A percentile compares a stretch with the other conserved stretches of the same genome.
These are phyloP conservation scores for Blastomussa wellsi DNA, from an alignment of 92 coral and sea anemone species.

Conservation along the genomic window DNA sequence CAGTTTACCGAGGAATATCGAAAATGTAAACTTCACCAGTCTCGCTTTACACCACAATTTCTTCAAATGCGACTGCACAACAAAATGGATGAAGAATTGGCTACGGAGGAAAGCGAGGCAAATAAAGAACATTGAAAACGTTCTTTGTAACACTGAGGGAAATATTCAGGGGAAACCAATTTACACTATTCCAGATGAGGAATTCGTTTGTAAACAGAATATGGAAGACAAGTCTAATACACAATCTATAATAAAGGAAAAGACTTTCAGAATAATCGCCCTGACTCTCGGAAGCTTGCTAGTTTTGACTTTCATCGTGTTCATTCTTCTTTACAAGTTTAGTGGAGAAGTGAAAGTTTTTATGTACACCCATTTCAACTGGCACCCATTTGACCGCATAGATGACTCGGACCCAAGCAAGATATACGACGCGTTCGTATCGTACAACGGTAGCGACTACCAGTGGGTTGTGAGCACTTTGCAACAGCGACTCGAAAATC, in stretches of 20 bases:
- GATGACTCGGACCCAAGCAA: conserved; percentile 75
- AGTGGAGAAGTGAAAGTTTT: conserved; percentile 68
- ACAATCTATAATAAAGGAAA: neutral
- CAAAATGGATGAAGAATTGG: conserved; percentile 76
- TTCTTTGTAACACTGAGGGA: conserved; percentile 62
- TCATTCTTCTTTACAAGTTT: conserved; percentile 38
- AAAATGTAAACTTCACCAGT: conserved; percentile 32
- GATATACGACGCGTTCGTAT: conserved; percentile 78
- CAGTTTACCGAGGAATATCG: conserved; percentile 46
- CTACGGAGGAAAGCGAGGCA: conserved; percentile 27
- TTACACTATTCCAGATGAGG: conserved; percentile 35
- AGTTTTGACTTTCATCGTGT: neutral
- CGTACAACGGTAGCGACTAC: conserved; percentile 65
- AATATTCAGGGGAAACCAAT: conserved; percentile 50
- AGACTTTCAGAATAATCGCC: conserved; percentile 8
- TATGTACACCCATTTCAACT: conserved; percentile 67
- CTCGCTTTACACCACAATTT: conserved; percentile 62
- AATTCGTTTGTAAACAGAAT: conserved; percentile 50
- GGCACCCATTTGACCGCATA: conserved; percentile 87
- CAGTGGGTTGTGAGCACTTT: conserved; percentile 67
- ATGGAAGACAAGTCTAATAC: neutral
- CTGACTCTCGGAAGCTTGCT: conserved; percentile 11
- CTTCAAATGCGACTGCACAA: conserved; percentile 73
- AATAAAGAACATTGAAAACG: conserved; percentile 42
- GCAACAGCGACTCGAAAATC: conserved; percentile 50